Evolutionary conservation across 1,140 invertebrate genomes (phyloP).

Genomic region (Formica exsecta): DNA sequence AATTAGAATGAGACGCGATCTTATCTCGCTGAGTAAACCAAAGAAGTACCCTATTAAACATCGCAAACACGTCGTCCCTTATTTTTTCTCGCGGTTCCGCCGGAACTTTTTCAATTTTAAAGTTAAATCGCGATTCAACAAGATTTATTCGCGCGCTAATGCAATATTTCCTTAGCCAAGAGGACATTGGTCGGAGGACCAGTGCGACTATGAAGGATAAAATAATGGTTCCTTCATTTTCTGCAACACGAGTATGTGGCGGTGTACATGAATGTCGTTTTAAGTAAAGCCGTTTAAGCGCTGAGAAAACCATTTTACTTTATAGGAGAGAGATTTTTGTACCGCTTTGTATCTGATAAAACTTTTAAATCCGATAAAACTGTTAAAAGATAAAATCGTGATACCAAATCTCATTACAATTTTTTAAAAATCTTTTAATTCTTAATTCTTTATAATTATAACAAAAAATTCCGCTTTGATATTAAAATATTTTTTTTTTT

Average conservation of each 20-base stretch:
- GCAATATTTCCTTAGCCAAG: slow-evolving; percentile 55
- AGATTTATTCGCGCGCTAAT: slow-evolving; percentile 58
- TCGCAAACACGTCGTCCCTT: slow-evolving; percentile 54
- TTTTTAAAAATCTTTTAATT: neutral
- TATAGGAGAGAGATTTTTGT: neutral
- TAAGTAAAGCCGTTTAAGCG: slow-evolving; percentile 26
- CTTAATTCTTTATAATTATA: neutral
- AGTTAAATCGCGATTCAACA: slow-evolving; percentile 64
- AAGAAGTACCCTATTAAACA: slow-evolving; percentile 55
- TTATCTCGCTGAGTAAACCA: slow-evolving; percentile 49
- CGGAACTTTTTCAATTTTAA: slow-evolving; percentile 65
- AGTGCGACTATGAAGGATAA: slow-evolving; percentile 18
- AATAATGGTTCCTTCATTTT: slow-evolving; percentile 23
- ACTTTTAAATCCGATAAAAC: neutral
- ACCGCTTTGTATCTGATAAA: neutral
- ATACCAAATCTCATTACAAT: neutral
- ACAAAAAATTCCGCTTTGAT: neutral
- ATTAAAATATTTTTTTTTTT: neutral
- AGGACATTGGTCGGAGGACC: slow-evolving; percentile 35
- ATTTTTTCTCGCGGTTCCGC: slow-evolving; percentile 53
- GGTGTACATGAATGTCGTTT: slow-evolving; percentile 17
- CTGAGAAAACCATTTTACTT: slow-evolving; percentile 26
- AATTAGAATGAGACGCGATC: slow-evolving; percentile 38
- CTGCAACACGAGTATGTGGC: neutral
- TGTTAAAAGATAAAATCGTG: neutral